Conservation (phyloP, 2,113 vertebrate genomes). For the Grus americana region DNA sequence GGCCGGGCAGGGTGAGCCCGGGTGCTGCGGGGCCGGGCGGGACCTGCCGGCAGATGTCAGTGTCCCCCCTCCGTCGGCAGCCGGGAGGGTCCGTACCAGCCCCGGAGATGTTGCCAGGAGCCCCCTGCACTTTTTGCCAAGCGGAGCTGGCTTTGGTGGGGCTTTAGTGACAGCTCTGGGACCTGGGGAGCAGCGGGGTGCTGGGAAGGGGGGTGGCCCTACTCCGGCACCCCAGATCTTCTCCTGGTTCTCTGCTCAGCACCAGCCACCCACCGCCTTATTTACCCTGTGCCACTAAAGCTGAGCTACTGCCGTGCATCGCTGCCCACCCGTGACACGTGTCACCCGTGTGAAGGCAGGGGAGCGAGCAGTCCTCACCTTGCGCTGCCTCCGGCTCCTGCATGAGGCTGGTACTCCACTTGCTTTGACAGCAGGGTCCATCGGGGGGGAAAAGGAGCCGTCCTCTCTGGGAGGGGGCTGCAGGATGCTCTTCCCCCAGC, state of each 20-base stretch:
- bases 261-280: background rate
- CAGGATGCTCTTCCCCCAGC: background rate
- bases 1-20: background rate
- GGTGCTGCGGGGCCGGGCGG: background rate
- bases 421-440: background rate
- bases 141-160: background rate
- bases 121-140: background rate
- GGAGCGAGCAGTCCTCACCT: background rate
- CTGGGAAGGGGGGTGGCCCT: background rate
- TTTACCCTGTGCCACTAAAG: background rate
- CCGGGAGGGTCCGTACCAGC: background rate
- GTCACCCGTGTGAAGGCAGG: background rate
- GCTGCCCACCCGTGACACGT: background rate
- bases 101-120: background rate
- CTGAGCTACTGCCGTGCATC: background rate
- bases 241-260: background rate
- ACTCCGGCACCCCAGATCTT: background rate
- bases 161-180: background rate
- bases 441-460: fast-evolving
- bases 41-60: constrained; percentile 60
- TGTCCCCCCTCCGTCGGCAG: constrained; percentile 27
- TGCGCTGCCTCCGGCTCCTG: background rate
- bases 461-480: background rate
- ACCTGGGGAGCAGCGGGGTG: background rate
- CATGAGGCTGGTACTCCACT: background rate